Base-by-base conservation (phyloP, 1,140 invertebrate genomes). In the Cydia pomonella region DNA sequence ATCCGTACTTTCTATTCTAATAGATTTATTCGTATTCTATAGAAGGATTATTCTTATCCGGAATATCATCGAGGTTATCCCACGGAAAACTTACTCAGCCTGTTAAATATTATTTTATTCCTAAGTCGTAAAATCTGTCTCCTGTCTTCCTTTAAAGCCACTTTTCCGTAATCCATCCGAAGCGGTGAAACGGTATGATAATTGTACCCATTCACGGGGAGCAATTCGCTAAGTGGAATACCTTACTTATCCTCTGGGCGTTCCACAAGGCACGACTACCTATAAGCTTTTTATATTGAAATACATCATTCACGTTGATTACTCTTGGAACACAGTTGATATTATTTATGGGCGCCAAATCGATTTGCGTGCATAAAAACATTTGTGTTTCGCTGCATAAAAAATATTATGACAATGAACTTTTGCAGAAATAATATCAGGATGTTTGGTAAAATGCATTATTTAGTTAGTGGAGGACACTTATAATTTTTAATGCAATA, bases 181-280 rank as follows among this genome's bases (percentile, higher is more conserved):
- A 69, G 64, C 71, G 76, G 73, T 76, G 75, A 80, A 78, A 79
- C 76, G 77, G 79, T 86, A 87, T 87, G 85, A 82, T 88, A 90
- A 87, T 86, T 85, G 77, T 81, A 76, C 73, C 80, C 76, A 86
- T 86, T 82, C 79, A 79, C 80, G 79, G 73, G 75, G 77, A 76
- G 76, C 88, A 91, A 91, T 90, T 83, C 80, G 69, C 82, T 90
- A 87, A 91, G 83, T 90, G 88, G 83, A 82, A 84, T 86, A 83
- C 85, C 83, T 86, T 84, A 86, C 87, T 91, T 87, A 92, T 92
- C 90, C 88, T 81, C 76, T 63, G 75, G 73, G 76, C 80, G 80
- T 82, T 77, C 72, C 77, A 50, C 77, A 73, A 80, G 83, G 87
- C 90, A 92, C 90, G 90, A 75, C 79, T 76, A 85, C 83, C 82